These are phyloP conservation scores for Muscidifurax raptorellus DNA, from an alignment of 1,140 invertebrate species.

Conservation along the genomic window DNA sequence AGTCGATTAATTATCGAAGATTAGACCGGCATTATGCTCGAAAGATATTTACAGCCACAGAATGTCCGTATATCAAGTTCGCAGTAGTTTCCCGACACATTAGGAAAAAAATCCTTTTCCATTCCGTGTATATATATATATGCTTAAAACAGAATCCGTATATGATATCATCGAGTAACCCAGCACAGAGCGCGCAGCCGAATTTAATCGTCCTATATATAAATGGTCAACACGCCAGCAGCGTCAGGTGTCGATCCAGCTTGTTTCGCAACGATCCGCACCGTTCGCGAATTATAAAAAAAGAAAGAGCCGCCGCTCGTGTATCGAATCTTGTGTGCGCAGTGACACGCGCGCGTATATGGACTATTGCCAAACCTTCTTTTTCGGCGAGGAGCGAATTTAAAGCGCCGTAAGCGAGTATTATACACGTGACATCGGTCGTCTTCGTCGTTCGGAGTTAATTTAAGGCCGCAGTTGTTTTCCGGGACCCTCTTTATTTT, in stretches of 20 bases:
- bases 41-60: conserved; percentile 12
- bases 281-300: background rate
- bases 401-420: background rate
- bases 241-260: background rate
- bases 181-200: background rate
- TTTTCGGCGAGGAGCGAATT: background rate
- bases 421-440: background rate
- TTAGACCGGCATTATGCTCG: background rate
- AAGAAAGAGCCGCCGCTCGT: conserved; percentile 2
- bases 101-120: background rate
- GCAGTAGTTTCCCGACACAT: background rate
- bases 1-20: conserved; percentile 43
- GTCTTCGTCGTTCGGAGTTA: background rate
- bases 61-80: conserved; percentile 24
- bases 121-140: background rate
- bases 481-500: conserved; percentile 10
- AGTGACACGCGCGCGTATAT: background rate
- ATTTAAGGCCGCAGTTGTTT: background rate
- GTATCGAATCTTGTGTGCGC: background rate
- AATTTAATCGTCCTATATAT: background rate
- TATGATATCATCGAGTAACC: background rate
- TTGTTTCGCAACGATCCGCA: background rate
- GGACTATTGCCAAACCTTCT: conserved; percentile 24
- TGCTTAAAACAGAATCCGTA: background rate
- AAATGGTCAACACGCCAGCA: background rate